A percentile compares a stretch with the other conserved stretches of the same genome.
phyloP scores from a whole-genome alignment of 2,113 vertebrate genomes.

The Vulpes lagopus region DNA sequence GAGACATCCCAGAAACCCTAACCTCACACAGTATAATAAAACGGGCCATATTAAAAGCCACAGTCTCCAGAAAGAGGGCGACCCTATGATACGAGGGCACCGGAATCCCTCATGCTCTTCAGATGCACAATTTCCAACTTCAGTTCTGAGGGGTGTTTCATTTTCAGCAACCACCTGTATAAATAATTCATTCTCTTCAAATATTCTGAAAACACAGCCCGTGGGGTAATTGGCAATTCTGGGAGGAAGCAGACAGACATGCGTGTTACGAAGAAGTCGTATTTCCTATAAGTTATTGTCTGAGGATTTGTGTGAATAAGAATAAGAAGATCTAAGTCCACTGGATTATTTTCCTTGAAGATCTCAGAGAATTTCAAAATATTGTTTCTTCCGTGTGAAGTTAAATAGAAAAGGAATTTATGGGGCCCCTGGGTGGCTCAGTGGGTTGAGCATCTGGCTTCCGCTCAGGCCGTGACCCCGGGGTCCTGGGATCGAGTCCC shows the following conservation, averaged over 20 bases:
- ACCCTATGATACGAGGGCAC: not conserved
- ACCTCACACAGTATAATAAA: fast-evolving
- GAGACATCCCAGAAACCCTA: not conserved
- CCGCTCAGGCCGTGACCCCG: no score
- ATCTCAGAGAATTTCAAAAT: not conserved
- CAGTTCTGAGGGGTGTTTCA: conserved; percentile 76
- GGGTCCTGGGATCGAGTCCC: no score
- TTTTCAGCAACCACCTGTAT: conserved; percentile 78
- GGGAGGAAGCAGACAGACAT: not conserved
- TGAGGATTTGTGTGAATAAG: not conserved
- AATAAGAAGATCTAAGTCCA: not conserved
- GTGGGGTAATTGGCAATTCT: not conserved
- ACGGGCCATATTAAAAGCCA: not conserved
- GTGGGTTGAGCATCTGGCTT: no score
- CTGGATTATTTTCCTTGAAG: not conserved
- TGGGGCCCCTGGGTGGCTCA: no score
- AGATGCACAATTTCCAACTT: not conserved
- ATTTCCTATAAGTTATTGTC: not conserved
- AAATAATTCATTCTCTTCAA: conserved; percentile 61
- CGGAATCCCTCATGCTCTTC: not conserved
- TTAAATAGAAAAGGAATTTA: not conserved
- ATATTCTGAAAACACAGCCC: not conserved
- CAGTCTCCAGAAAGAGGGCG: not conserved
- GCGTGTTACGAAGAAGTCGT: not conserved
- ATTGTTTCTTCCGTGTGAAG: not conserved